Evolutionary conservation across 2,888 invertebrate species (phyloP).

Genomic region (Drosophila cognata): DNA sequence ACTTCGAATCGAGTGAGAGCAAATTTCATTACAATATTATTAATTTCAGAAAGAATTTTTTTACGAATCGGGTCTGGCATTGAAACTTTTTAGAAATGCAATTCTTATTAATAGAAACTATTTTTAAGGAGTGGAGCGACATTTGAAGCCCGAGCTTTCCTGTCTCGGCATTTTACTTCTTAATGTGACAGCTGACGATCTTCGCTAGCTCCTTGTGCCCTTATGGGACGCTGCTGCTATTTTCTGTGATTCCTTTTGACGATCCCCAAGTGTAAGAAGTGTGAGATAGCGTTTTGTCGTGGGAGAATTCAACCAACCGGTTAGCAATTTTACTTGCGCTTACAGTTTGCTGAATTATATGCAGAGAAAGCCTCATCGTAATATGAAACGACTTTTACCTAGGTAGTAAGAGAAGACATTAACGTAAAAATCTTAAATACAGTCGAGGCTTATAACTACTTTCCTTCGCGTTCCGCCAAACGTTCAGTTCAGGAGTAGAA

Average conservation of each 20-base stretch:
- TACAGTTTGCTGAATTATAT: background rate
- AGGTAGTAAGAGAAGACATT: background rate
- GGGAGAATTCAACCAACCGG: background rate
- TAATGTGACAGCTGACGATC: background rate
- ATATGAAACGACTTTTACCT: background rate
- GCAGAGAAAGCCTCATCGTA: background rate
- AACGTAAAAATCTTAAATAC: background rate
- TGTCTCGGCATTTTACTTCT: background rate
- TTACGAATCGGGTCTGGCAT: background rate
- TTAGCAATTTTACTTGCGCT: background rate
- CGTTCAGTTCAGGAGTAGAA: background rate
- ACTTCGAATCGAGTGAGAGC: background rate
- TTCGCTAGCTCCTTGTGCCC: background rate
- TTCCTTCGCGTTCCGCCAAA: background rate
- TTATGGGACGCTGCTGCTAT: background rate
- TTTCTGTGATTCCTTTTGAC: background rate
- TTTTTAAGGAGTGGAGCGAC: background rate
- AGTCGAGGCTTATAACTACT: background rate
- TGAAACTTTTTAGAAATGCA: background rate
- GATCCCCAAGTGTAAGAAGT: background rate
- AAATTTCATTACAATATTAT: background rate
- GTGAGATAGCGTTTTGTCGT: background rate
- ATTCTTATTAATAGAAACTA: background rate
- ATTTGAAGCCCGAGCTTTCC: background rate
- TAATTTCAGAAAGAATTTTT: background rate